Conservation (phyloP, 2,113 vertebrate genomes). For the Amia ocellicauda region DNA sequence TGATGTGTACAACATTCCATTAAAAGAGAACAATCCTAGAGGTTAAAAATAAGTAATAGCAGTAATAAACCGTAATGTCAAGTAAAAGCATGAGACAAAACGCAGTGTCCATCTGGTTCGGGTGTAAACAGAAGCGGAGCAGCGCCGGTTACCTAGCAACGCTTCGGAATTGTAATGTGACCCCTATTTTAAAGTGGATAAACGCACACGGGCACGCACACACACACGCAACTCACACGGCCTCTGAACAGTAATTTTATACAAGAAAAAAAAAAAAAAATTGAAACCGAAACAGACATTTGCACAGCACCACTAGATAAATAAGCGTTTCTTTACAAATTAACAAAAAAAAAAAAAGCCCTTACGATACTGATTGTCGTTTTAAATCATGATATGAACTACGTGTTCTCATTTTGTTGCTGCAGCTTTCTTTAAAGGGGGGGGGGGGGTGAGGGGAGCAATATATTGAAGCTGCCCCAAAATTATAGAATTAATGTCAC, state of each 20-base stretch:
- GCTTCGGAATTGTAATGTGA: neutral
- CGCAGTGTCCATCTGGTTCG: neutral
- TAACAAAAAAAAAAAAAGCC: slow-evolving; percentile 73
- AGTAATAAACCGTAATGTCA: slow-evolving; percentile 2
- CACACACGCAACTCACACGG: no score
- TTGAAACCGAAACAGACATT: neutral
- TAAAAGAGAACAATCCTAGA: slow-evolving; percentile 75
- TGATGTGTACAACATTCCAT: slow-evolving; percentile 37
- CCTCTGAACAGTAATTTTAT: neutral
- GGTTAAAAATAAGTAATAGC: neutral
- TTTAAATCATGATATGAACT: slow-evolving; percentile 35
- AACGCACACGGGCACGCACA: no score
- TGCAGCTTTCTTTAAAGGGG: neutral
- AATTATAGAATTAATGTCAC: no score
- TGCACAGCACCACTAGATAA: no score
- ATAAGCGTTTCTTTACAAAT: slow-evolving; percentile 37
- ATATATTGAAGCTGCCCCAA: no score
- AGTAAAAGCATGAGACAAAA: neutral
- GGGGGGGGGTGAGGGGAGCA: no score
- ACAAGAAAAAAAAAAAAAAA: neutral
- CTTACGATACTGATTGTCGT: slow-evolving; percentile 75
- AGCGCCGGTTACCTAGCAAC: neutral
- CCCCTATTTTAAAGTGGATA: no score
- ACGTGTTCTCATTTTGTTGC: slow-evolving; percentile 41
- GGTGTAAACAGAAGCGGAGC: slow-evolving; percentile 12